Percentiles rank a stretch among this genome's conserved stretches.
Conservation (phyloP, 1,140 invertebrate species). For the Drosophila parvula region DNA sequence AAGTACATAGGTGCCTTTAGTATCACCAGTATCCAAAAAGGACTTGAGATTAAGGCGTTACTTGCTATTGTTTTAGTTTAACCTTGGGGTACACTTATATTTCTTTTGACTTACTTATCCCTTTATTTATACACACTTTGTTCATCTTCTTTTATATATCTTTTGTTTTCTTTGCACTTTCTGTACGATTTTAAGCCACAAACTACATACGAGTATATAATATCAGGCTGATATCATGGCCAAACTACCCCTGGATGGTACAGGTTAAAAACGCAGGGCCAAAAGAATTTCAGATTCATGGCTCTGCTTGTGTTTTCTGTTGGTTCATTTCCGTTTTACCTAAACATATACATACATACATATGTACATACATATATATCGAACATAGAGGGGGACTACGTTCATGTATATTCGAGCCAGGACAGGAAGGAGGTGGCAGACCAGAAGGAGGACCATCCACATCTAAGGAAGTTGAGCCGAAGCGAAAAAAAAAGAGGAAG, state of each 20-base stretch:
- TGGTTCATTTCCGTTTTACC: slow-evolving; percentile 72
- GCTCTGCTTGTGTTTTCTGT: slow-evolving; percentile 69
- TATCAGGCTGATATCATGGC: not conserved
- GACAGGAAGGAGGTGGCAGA: slow-evolving; percentile 1
- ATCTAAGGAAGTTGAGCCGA: slow-evolving; percentile 41
- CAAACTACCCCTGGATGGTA: not conserved
- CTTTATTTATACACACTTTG: not conserved
- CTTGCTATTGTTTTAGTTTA: too few species aligned
- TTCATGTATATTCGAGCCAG: not conserved
- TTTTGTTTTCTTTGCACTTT: too few species aligned
- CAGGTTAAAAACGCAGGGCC: slow-evolving; percentile 13
- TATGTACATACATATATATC: not conserved
- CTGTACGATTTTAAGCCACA: not conserved
- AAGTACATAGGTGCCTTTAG: too few species aligned
- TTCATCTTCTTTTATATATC: not conserved
- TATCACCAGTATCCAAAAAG: too few species aligned
- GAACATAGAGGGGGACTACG: not conserved
- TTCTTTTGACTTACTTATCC: too few species aligned
- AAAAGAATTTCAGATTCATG: slow-evolving; percentile 78
- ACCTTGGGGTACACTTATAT: not conserved
- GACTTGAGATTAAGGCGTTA: too few species aligned
- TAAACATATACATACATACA: slow-evolving; percentile 33
- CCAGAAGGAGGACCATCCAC: slow-evolving; percentile 30
- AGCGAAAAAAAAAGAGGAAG: slow-evolving; percentile 1
- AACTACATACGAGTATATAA: too few species aligned